Base-by-base conservation (phyloP, 37 sponge, comb jelly and placozoan species). In the Sycon ciliatum region DNA sequence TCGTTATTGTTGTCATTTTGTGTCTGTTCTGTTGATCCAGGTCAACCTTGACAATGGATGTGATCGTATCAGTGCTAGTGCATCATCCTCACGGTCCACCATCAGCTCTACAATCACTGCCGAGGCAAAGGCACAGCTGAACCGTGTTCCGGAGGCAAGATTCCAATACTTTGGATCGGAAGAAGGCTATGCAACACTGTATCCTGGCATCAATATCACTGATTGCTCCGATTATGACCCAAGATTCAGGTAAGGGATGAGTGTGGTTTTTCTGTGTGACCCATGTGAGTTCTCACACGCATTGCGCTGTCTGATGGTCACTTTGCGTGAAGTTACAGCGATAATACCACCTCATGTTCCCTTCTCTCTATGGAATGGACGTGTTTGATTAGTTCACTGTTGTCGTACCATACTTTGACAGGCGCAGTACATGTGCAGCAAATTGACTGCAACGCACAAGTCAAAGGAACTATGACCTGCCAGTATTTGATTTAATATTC, bases 81-180 rank as follows among this genome's bases (percentile, higher is more conserved):
- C 63, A 22, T 11, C 7, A 11, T 9, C 27, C 7, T 22, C 63
- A 30, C 26, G 16, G 11, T 60, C 7, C 63, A 60, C 7, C 26
- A 28, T 60, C 32, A 24, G 63, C 9, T 9, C 27, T 22, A 18
- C 27, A 22, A 30, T 60, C 7, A 7, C 9, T 28, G 27, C 11
- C 63, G 16, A 22, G 26, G 9, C 16, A 9, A 60, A 60, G 63
- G 16, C 7, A 22, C 7, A 60, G 9, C 32, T 60, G 24, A 9
- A 60, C 7, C 7, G 9, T 22, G 7, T 22, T 60, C 63, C 73
- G 27, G 35, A 58, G 16, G 23, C 72, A 26, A 78, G 55, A 36
- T 78, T 72, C 72, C 79, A 78, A 49, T 78, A 78, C 64, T 78
- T 78, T 71, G 79, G 72, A 30, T 78, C 79, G 5, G 72, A 78